phyloP scores from a whole-genome alignment of 2,888 invertebrate genomes.

The Craniophora ligustri region DNA sequence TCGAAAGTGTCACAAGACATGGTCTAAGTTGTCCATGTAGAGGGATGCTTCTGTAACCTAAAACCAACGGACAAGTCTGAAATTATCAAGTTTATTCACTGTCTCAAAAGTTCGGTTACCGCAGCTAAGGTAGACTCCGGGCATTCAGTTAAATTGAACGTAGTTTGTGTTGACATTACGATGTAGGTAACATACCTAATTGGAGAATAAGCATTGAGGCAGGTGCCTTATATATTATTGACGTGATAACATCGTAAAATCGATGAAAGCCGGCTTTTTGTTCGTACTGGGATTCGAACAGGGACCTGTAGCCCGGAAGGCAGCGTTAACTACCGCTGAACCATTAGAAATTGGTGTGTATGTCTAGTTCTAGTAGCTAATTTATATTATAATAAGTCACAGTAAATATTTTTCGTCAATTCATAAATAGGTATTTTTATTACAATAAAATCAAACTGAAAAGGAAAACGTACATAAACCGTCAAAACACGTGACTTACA shows the following conservation, averaged over 20 bases:
- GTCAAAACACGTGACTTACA: background rate
- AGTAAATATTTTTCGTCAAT: too few relatives aligned
- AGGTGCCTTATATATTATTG: background rate
- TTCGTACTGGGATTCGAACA: too few relatives aligned
- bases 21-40: conserved; percentile 5
- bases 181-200: background rate
- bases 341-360: too few relatives aligned
- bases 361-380: too few relatives aligned
- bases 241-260: too few relatives aligned
- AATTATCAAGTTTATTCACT: conserved; percentile 38
- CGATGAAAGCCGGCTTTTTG: too few relatives aligned
- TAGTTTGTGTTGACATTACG: conserved; percentile 11
- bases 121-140: conserved; percentile 9
- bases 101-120: conserved; percentile 36
- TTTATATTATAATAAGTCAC: too few relatives aligned
- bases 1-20: conserved; percentile 22
- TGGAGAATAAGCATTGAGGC: background rate
- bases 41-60: conserved; percentile 10
- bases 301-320: too few relatives aligned
- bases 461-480: too few relatives aligned
- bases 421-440: too few relatives aligned
- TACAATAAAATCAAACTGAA: too few relatives aligned
- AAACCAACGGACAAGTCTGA: conserved; percentile 19
- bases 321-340: too few relatives aligned
- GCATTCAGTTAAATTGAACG: conserved; percentile 3